phyloP scores from a whole-genome alignment of 1,140 invertebrate species.

The Dendrolimus punctatus region DNA sequence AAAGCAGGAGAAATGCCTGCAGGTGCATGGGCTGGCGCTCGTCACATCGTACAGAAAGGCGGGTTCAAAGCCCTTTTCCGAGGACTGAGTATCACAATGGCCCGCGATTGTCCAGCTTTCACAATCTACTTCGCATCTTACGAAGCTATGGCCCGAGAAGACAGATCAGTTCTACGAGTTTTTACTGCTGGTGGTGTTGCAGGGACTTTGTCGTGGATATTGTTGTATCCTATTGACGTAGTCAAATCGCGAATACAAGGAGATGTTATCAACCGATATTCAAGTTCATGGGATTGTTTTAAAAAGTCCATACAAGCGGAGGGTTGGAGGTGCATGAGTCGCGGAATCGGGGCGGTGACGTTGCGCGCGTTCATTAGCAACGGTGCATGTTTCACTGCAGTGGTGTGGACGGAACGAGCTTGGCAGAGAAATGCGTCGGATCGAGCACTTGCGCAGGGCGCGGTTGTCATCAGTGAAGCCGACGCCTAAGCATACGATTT shows the following conservation, averaged over 20 bases:
- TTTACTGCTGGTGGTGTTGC: constrained; percentile 86
- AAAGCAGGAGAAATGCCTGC: constrained; percentile 35
- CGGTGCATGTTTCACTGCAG: constrained; percentile 90
- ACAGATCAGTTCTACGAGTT: constrained; percentile 71
- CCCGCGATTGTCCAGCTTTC: constrained; percentile 81
- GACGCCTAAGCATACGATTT: constrained; percentile 26
- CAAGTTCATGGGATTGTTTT: constrained; percentile 81
- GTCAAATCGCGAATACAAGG: constrained; percentile 91
- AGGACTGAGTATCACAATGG: constrained; percentile 82
- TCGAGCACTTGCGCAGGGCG: constrained; percentile 31
- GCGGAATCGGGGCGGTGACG: constrained; percentile 83
- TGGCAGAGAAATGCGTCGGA: constrained; percentile 41
- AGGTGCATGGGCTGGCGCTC: constrained; percentile 74
- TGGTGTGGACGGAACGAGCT: constrained; percentile 77
- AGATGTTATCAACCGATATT: constrained; percentile 78
- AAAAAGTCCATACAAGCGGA: constrained; percentile 78
- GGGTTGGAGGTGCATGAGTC: constrained; percentile 78
- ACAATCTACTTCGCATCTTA: constrained; percentile 77
- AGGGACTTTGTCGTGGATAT: constrained; percentile 88
- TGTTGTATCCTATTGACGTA: constrained; percentile 91
- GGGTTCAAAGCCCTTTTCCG: constrained; percentile 81
- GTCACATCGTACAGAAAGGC: constrained; percentile 75
- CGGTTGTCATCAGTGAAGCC: constrained; percentile 52
- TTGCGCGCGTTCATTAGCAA: constrained; percentile 94
- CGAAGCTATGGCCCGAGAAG: constrained; percentile 76